phyloP scores from a whole-genome alignment of 2,797 vertebrate species.

The Oryzias sinensis region DNA sequence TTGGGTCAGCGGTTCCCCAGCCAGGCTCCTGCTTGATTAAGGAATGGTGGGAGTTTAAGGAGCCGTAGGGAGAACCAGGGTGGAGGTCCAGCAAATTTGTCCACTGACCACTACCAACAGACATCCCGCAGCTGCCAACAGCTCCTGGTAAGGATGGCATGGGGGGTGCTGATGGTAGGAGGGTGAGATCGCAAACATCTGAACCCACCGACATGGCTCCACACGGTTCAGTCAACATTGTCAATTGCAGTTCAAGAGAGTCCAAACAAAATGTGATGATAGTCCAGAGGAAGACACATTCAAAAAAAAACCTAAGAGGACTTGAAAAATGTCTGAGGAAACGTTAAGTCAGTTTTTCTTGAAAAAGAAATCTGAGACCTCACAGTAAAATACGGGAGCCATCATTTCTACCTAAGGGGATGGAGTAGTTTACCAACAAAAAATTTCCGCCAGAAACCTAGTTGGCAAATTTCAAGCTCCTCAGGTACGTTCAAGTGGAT shows the following conservation, averaged over 20 bases:
- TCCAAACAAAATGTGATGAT: slow-evolving; percentile 30
- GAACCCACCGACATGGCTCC: slow-evolving; percentile 86
- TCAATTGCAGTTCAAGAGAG: slow-evolving; percentile 12
- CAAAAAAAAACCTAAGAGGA: slow-evolving; percentile 12
- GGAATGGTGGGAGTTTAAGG: slow-evolving; percentile 87
- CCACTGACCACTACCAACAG: slow-evolving; percentile 89
- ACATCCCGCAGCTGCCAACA: slow-evolving; percentile 83
- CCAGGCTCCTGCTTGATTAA: slow-evolving; percentile 97
- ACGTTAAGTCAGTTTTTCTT: slow-evolving; percentile 10
- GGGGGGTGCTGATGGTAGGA: slow-evolving; percentile 79
- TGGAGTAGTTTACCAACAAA: slow-evolving; percentile 14
- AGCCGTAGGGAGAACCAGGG: slow-evolving; percentile 84
- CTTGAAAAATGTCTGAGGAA: slow-evolving; percentile 12
- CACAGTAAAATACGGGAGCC: slow-evolving; percentile 18
- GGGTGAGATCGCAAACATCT: slow-evolving; percentile 89
- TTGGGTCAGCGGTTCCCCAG: slow-evolving; percentile 86
- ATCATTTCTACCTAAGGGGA: slow-evolving; percentile 31
- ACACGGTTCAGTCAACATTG: slow-evolving; percentile 75
- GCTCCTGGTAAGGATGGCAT: slow-evolving; percentile 82
- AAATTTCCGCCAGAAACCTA: slow-evolving; percentile 16
- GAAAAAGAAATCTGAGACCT: slow-evolving; percentile 30
- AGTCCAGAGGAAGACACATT: slow-evolving; percentile 37
- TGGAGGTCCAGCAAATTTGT: slow-evolving; percentile 87
- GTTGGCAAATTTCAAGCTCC: slow-evolving; percentile 29
- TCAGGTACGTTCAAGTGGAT: slow-evolving; percentile 8